Evolutionary conservation across 1,140 invertebrate species (phyloP), one percentile per base, ranked within the genome.

Genomic region (Drosophila sp.): DNA sequence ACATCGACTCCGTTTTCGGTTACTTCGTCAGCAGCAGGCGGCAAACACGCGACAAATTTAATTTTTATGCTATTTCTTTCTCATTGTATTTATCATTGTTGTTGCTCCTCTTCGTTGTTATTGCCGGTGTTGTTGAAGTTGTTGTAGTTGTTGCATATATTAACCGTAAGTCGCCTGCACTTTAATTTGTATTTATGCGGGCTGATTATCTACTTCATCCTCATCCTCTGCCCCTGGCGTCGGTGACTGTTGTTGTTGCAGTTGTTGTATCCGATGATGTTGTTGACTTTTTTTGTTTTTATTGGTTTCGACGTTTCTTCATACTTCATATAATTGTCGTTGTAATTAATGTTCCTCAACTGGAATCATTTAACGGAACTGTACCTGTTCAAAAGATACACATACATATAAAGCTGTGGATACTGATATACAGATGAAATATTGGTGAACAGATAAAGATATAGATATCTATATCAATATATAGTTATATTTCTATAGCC

Each of bases 41-140:
- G 76, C 76, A 89, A 87, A 87, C 83, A 87, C 83, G 83, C 83
- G 83, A 87, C 83, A 87, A 87, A 89, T 89, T 87, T 89, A 87
- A 87, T 87, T 87, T 83, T 62, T 73, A 79, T 89, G 72, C 79
- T 89, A 82, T 89, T 76, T 89, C 79, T 82, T 79, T 87, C 63
- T 83, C 69, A 63, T 66, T 82, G 61, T 87, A 67, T 86, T 66
- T 59, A 36, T 57, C 63, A 74, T 74, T 70, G 58, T 71, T 77
- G 78, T 25, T 51, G n/a, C n/a, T n/a, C n/a, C n/a, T n/a, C n/a
- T n/a, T n/a, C n/a, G 51, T 48, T 54, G 36, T 13, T 72, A 34
- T 50, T 34, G 50, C 11, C 58, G 34, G 14, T 41, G 69, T 18
- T 67, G 48, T 36, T 78, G 70, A 18, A 67, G 57, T 50, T 67